Base-by-base conservation (phyloP, 2,888 invertebrate species). In the Linhomoeus sp. region DNA sequence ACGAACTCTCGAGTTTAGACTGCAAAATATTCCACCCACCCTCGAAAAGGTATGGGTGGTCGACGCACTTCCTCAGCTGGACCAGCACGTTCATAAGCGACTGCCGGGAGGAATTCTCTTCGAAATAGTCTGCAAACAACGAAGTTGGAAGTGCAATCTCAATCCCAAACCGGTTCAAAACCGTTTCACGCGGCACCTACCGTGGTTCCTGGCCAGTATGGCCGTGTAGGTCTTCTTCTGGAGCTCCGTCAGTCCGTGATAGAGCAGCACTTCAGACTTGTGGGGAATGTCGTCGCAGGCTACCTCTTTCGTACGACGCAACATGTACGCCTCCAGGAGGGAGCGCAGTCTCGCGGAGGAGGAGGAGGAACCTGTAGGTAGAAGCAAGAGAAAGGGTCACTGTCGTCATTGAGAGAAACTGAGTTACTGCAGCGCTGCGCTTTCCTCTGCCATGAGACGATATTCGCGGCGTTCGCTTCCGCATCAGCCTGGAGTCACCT, bases 11-110 rank as follows among this genome's bases (percentile, higher is more conserved):
- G n/a, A n/a, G n/a, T n/a, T n/a, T n/a, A n/a, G n/a, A 22, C 2
- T 15, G 26, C 26, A 22, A 19, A 5, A 22, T 22, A 3, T 20
- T 3, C 40, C 40, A 20, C 40, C 40, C 37, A 67, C 68, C 69
- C 54, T 66, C 62, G 59, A 69, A 68, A n/a, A 69, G 53, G 52
- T 69, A 69, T 0, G 69, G 69, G 52, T 69, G 69, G 49, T 61
- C 58, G 24, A 66, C 66, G 58, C 67, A 66, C 53, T 69, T 69
- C 23, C 68, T 52, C 17, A 69, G 56, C 55, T 69, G 67, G 62
- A 67, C 63, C 48, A 69, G 52, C 33, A 64, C 58, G 51, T 68
- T 67, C 59, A 65, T 48, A 38, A 55, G 40, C 1, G 47, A 46
- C 41, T 43, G 43, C 3, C 37, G 44, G 37, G 3, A 5, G 9